Evolutionary conservation across 1,140 invertebrate species (phyloP).

Genomic region (Heliothis subflexa): DNA sequence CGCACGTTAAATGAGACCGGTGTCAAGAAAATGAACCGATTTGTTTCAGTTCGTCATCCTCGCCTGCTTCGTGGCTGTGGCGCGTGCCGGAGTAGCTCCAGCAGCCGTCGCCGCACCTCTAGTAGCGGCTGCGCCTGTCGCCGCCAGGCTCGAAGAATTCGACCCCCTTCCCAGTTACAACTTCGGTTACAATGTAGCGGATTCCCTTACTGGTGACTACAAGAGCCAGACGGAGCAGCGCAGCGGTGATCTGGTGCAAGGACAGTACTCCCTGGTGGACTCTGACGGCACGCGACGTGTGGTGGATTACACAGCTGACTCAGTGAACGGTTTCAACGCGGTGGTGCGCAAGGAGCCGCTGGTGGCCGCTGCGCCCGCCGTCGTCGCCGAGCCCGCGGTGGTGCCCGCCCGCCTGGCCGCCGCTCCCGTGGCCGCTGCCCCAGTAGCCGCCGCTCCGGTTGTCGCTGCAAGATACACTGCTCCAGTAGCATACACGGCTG

Average conservation of each 20-base stretch:
- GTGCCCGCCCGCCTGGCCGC: slow-evolving; percentile 56
- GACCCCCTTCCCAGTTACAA: slow-evolving; percentile 89
- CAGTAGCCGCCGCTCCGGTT: slow-evolving; percentile 61
- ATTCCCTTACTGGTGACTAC: slow-evolving; percentile 85
- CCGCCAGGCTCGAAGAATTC: slow-evolving; percentile 81
- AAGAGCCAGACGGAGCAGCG: slow-evolving; percentile 83
- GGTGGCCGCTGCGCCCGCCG: slow-evolving; percentile 70
- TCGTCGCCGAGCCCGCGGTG: slow-evolving; percentile 62
- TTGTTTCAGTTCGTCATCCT: slow-evolving; percentile 71
- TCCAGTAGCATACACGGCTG: slow-evolving; percentile 50
- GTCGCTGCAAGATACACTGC: slow-evolving; percentile 62
- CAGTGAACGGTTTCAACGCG: slow-evolving; percentile 86
- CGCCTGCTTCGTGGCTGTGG: slow-evolving; percentile 71
- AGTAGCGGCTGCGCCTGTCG: slow-evolving; percentile 70
- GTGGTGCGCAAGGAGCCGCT: slow-evolving; percentile 82
- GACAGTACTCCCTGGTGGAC: slow-evolving; percentile 88
- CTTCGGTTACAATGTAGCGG: slow-evolving; percentile 89
- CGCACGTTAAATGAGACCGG: slow-evolving; percentile 51
- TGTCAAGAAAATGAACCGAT: slow-evolving; percentile 20
- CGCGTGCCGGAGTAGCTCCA: slow-evolving; percentile 58
- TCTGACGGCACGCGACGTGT: slow-evolving; percentile 89
- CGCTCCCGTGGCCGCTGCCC: slow-evolving; percentile 63
- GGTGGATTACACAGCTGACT: slow-evolving; percentile 88
- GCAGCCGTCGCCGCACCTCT: slow-evolving; percentile 73
- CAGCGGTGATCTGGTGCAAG: slow-evolving; percentile 88